phyloP scores from a whole-genome alignment of 2,113 vertebrate species.

The Neolamprologus devosi region DNA sequence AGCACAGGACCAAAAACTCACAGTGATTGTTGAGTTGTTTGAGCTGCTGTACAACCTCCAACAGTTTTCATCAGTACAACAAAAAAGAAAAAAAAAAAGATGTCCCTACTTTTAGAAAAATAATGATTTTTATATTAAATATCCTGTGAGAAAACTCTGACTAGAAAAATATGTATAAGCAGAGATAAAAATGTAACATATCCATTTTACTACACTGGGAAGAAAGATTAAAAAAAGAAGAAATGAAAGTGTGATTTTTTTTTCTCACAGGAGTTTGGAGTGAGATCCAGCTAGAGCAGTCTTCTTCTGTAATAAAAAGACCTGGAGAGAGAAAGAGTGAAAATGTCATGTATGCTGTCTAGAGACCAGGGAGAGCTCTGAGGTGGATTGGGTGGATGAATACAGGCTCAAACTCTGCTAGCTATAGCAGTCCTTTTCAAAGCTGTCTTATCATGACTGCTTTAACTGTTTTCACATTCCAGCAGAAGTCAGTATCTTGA shows the following conservation, averaged over 20 bases:
- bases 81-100: rapidly evolving
- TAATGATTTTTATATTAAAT: background rate
- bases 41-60: background rate
- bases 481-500: background rate
- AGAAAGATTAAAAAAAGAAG: background rate
- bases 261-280: rapidly evolving
- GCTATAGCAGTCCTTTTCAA: background rate
- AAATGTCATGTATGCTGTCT: rapidly evolving
- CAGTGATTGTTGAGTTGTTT: background rate
- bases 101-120: rapidly evolving
- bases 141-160: background rate
- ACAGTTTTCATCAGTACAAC: background rate
- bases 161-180: rapidly evolving
- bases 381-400: rapidly evolving
- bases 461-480: rapidly evolving
- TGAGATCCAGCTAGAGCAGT: background rate
- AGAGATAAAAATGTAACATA: background rate
- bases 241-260: background rate
- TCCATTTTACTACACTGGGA: background rate
- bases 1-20: background rate
- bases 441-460: background rate
- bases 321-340: background rate
- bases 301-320: rapidly evolving
- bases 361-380: background rate
- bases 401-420: rapidly evolving